A percentile compares a stretch with the other conserved stretches of the same genome.
Evolutionary conservation across 2,888 invertebrate genomes (phyloP).

Genomic region (Eupithecia abbreviata): DNA sequence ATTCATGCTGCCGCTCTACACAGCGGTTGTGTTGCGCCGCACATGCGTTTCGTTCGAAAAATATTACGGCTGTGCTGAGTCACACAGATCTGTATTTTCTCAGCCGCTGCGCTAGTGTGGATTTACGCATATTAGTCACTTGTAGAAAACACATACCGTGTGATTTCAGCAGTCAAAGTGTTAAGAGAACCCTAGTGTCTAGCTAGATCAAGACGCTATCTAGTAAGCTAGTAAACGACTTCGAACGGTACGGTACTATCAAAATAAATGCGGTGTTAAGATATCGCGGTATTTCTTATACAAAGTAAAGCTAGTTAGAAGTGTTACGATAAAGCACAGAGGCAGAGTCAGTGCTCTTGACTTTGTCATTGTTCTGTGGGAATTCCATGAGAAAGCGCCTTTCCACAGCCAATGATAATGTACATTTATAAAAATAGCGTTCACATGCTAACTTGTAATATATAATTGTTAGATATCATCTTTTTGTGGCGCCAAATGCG

Average conservation of each 20-base stretch:
- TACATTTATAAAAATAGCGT: slow-evolving; percentile 56
- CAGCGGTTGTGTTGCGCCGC: too few relatives aligned
- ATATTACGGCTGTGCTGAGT: too few relatives aligned
- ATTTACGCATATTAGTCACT: too few relatives aligned
- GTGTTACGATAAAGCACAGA: slow-evolving; percentile 41
- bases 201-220: too few relatives aligned
- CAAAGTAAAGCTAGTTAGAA: slow-evolving; percentile 11
- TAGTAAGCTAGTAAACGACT: too few relatives aligned
- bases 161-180: too few relatives aligned
- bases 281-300: slow-evolving; percentile 7
- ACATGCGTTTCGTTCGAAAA: too few relatives aligned
- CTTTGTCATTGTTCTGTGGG: slow-evolving; percentile 73
- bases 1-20: too few relatives aligned
- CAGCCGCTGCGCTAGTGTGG: too few relatives aligned
- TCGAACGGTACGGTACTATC: not conserved
- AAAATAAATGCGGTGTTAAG: not conserved
- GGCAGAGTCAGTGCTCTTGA: slow-evolving; percentile 58
- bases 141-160: too few relatives aligned
- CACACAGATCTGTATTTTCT: too few relatives aligned
- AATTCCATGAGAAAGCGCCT: slow-evolving; percentile 78
- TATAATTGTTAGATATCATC: slow-evolving; percentile 51
- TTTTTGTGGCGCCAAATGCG: slow-evolving; percentile 42
- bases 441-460: slow-evolving; percentile 57
- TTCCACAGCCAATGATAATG: slow-evolving; percentile 62
- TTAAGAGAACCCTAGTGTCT: too few relatives aligned